Evolutionary conservation across 2,797 vertebrate species (phyloP).

Genomic region (Falco novaeseelandiae): DNA sequence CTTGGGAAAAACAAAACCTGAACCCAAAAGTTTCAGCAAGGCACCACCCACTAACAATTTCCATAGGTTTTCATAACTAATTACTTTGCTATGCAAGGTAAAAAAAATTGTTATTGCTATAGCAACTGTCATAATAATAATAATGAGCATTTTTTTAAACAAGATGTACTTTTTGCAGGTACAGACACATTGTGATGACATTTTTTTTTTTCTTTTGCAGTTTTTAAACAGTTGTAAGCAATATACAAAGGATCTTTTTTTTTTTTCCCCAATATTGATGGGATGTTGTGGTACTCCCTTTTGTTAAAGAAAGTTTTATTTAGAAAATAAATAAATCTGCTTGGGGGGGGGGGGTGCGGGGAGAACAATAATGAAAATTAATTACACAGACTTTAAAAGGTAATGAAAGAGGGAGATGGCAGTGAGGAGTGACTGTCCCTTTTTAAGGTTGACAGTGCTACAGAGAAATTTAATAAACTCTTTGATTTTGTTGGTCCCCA

Average conservation of each 20-base stretch:
- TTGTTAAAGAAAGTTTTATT: not conserved
- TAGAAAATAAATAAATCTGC: not conserved
- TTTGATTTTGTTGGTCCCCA: not conserved
- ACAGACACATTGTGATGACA: not conserved
- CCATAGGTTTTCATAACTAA: not conserved
- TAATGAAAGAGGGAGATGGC: not conserved
- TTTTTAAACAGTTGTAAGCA: not conserved
- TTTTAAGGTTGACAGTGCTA: not conserved
- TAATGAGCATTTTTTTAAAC: not conserved
- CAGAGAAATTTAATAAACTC: not conserved
- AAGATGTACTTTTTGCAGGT: not conserved
- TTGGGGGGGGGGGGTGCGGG: too few species aligned
- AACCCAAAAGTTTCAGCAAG: not conserved
- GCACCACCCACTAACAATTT: not conserved
- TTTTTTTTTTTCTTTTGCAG: not conserved
- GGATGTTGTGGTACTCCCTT: not conserved
- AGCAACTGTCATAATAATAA: not conserved
- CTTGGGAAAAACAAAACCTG: not conserved
- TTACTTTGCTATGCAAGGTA: not conserved
- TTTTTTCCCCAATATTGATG: not conserved
- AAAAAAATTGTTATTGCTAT: not conserved
- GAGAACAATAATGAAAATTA: not conserved
- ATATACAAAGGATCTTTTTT: not conserved
- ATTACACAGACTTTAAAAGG: not conserved
- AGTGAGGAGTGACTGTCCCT: not conserved